phyloP scores from a whole-genome alignment of 2,888 invertebrate species.

The Leucania comma region DNA sequence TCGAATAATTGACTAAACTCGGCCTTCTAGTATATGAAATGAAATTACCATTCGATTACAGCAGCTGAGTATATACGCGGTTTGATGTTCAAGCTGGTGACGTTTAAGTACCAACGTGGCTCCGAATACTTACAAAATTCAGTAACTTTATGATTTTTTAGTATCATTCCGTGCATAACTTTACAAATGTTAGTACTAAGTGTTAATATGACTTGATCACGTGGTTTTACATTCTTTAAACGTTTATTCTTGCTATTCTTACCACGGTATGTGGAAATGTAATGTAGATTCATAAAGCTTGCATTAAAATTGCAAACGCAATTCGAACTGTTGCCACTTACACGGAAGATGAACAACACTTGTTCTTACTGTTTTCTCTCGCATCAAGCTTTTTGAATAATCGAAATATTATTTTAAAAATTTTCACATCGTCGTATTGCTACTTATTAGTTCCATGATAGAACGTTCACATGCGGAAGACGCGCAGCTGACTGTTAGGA shows the following conservation, averaged over 20 bases:
- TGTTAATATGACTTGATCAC: background rate
- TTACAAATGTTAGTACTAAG: background rate
- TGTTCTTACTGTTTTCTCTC: constrained; percentile 1
- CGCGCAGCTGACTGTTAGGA: constrained; percentile 46
- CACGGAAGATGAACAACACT: constrained; percentile 15
- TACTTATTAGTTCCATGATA: constrained; percentile 42
- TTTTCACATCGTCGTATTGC: constrained; percentile 22
- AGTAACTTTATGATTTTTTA: constrained; percentile 18
- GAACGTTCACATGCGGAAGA: constrained; percentile 42
- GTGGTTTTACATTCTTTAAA: background rate
- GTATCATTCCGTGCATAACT: too few species aligned
- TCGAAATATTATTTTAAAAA: constrained; percentile 30
- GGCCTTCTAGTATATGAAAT: background rate
- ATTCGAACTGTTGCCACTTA: constrained; percentile 22
- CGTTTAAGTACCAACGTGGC: background rate
- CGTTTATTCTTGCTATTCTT: background rate
- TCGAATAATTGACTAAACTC: constrained; percentile 2
- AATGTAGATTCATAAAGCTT: constrained; percentile 7
- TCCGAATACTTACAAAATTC: constrained; percentile 14
- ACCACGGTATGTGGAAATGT: background rate
- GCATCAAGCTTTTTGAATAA: constrained; percentile 12
- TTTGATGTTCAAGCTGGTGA: constrained; percentile 13
- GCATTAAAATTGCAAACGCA: constrained; percentile 28
- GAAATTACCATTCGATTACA: constrained; percentile 16
- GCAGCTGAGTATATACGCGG: background rate